phyloP scores from a whole-genome alignment of 30 jellyfish, hydroid and myxozoan species.

The Aurelia sp. region DNA sequence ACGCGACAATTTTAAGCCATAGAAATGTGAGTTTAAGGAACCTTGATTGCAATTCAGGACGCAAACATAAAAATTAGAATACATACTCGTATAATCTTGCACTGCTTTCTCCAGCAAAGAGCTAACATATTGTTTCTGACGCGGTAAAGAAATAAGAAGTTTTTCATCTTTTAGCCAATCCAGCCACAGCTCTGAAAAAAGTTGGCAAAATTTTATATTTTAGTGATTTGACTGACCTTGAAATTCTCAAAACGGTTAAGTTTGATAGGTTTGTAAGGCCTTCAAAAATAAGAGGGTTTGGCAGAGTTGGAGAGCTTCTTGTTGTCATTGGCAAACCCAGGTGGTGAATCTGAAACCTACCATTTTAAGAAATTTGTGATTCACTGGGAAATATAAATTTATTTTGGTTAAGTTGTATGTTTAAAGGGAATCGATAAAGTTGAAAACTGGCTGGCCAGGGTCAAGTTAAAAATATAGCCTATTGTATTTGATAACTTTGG shows the following conservation, averaged over 20 bases:
- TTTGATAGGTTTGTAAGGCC: neutral
- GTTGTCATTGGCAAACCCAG: neutral
- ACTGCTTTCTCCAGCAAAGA: conserved; percentile 86
- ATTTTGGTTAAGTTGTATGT: no score
- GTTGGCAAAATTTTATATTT: neutral
- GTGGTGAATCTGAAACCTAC: no score
- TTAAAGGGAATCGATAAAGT: no score
- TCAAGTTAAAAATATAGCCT: no score
- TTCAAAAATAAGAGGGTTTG: neutral
- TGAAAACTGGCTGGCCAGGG: no score
- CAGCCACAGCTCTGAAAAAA: conserved; percentile 81
- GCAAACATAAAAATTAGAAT: no score
- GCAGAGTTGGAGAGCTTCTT: neutral
- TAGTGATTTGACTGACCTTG: neutral
- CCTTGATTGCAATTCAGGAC: no score
- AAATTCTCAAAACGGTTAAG: neutral
- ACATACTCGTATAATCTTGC: conserved; percentile 84
- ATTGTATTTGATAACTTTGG: no score
- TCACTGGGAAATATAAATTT: no score
- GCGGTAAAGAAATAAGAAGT: conserved; percentile 88
- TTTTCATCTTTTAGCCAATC: conserved; percentile 95
- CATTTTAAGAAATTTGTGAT: no score
- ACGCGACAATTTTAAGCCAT: no score
- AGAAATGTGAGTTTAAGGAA: no score
- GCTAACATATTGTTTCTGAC: conserved; percentile 67